A percentile compares a stretch with the other conserved stretches of the same genome.
Evolutionary conservation across 2,888 invertebrate species (phyloP).

Genomic region (Orchesella flavescens): DNA sequence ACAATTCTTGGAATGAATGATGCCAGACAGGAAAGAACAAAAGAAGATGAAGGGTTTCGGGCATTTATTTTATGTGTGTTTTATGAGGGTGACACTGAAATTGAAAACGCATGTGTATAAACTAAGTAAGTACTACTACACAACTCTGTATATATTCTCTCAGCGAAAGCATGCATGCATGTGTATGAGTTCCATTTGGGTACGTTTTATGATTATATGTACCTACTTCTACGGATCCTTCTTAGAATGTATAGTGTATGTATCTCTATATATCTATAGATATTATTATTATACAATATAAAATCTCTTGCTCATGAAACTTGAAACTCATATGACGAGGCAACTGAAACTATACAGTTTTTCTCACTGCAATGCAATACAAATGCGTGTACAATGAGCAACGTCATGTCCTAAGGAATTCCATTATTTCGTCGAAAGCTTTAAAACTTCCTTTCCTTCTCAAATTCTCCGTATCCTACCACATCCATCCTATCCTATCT

Average conservation of each 20-base stretch:
- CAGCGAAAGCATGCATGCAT: neutral
- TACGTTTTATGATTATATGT: neutral
- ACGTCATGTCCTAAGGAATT: slow-evolving; percentile 18
- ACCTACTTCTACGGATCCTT: slow-evolving; percentile 29
- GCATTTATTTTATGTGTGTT: slow-evolving; percentile 48
- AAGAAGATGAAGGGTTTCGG: slow-evolving; percentile 57
- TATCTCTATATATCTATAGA: too few species aligned
- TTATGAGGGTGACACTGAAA: slow-evolving; percentile 62
- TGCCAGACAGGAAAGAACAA: slow-evolving; percentile 46
- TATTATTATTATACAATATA: neutral
- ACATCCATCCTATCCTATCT: neutral
- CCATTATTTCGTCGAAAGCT: slow-evolving; percentile 41
- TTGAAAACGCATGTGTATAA: neutral
- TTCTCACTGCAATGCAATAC: neutral
- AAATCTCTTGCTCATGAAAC: neutral
- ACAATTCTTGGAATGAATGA: slow-evolving; percentile 47
- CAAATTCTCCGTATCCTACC: neutral
- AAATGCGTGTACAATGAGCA: neutral
- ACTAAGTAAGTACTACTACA: too few species aligned
- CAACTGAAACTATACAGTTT: neutral
- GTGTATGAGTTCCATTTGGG: neutral
- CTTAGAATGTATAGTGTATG: slow-evolving; percentile 19
- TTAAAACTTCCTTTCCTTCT: slow-evolving; percentile 45
- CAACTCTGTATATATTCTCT: neutral
- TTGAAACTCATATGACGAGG: neutral